phyloP scores from a whole-genome alignment of 2,797 vertebrate genomes.

The Orientallactaga sibirica region DNA sequence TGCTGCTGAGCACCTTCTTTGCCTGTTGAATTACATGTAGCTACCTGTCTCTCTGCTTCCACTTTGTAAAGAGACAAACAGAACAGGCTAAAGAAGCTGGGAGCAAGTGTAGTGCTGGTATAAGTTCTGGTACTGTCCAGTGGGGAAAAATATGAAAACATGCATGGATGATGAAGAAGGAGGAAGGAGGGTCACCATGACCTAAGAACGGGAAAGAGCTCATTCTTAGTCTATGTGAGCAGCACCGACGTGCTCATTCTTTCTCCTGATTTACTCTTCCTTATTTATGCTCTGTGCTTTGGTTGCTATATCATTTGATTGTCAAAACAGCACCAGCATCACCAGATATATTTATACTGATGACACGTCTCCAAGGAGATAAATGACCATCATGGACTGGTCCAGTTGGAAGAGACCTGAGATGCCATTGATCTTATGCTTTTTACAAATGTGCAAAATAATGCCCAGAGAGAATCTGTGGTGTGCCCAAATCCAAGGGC shows the following conservation, averaged over 20 bases:
- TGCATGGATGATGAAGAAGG: neutral
- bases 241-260: neutral
- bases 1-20: neutral
- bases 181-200: neutral
- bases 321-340: neutral
- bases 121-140: rapidly evolving
- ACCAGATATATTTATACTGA: neutral
- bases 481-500: neutral
- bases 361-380: neutral
- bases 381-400: neutral
- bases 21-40: neutral
- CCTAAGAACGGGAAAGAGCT: neutral
- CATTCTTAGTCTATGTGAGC: neutral
- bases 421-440: neutral
- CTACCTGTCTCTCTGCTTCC: neutral
- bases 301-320: neutral
- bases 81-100: neutral
- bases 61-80: neutral
- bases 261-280: neutral
- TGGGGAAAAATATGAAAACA: neutral
- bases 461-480: neutral
- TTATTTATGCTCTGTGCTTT: neutral
- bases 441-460: neutral
- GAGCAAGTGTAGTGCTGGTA: rapidly evolving
- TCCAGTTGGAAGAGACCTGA: constrained; percentile 6